Conservation (phyloP, 2,113 vertebrate genomes). For the Aegithalos caudatus region DNA sequence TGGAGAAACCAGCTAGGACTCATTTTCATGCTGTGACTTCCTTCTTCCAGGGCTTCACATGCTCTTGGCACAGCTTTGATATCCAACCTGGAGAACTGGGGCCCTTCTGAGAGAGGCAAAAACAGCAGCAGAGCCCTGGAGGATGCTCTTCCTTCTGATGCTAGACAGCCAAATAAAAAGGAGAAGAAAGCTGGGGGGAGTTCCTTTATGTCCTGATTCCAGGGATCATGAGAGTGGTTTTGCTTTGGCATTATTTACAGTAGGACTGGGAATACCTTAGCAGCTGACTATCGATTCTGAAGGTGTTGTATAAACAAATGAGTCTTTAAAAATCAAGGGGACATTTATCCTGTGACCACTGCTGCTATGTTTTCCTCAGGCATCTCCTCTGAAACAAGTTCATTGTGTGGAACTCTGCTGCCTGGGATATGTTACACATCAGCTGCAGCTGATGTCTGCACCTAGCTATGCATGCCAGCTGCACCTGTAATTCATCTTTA, state of each 20-base stretch:
- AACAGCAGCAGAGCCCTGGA: not conserved
- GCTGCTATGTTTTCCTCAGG: not conserved
- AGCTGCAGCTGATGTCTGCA: not conserved
- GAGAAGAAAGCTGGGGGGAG: not conserved
- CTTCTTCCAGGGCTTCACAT: not conserved
- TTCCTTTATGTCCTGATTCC: not conserved
- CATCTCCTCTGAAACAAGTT: not conserved
- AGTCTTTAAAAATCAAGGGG: not conserved
- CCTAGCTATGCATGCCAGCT: not conserved
- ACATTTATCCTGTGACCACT: not conserved
- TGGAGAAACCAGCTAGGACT: not conserved
- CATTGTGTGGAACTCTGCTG: not conserved
- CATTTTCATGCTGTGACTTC: not conserved
- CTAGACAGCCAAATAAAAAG: not conserved
- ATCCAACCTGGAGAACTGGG: not conserved
- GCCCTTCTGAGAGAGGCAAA: not conserved
- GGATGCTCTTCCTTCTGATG: not conserved
- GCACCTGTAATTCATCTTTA: not conserved
- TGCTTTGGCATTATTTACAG: not conserved
- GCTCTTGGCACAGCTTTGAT: not conserved
- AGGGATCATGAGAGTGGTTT: not conserved
- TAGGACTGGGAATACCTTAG: not conserved
- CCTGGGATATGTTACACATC: not conserved
- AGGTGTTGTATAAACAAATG: not conserved
- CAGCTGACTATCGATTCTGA: not conserved